Evolutionary conservation across 2,113 vertebrate genomes (phyloP), one percentile per base, ranked within the genome.

Genomic region (Microcebus jonahi): DNA sequence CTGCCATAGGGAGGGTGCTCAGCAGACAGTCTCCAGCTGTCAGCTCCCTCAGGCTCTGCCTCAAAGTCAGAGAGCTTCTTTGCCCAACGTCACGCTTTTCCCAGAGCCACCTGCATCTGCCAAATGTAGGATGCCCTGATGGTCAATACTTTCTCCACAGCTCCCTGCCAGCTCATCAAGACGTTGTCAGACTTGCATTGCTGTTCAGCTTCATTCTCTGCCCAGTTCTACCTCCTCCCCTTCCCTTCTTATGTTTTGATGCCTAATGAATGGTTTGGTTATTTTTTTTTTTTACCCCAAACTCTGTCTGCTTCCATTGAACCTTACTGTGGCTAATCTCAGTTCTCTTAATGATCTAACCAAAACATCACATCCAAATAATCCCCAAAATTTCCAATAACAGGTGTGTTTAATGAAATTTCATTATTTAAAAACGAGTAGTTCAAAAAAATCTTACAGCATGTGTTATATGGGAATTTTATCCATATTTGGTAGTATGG

Each of bases 371-470:
- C 31, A 42, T 18, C 1, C 7, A 73, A 65, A 50, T 68, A 80
- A 53, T 63, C 29, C 10, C 36, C 88, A 8, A 83, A 63, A 70
- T 82, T 94, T 82, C 20, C 29, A 91, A 10, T 42, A 85, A 88
- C 0, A 53, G 17, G 10, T 6, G 27, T 15, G 2, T 57, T 85
- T 82, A 50, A 87, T 68, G n/a, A 68, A 70, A 91, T 70, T 45
- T 17, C 4, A 57, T 31, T 50, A 57, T 86, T 95, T 61, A 3
- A 15, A 73, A 73, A 93, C 42, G 12, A 73, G 8, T 2, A 95
- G 15, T 39, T 61, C 25, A 53, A 15, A 65, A 87, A 87, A 77
- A 23, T 39, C 17, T 34, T 87, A 50, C 15, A 36, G 15, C 29
- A 57, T 68, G 55, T 92, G 2, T 27, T 94, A 10, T 36, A 11